phyloP scores from a whole-genome alignment of 2,113 vertebrate genomes.

The Crypturellus undulatus region DNA sequence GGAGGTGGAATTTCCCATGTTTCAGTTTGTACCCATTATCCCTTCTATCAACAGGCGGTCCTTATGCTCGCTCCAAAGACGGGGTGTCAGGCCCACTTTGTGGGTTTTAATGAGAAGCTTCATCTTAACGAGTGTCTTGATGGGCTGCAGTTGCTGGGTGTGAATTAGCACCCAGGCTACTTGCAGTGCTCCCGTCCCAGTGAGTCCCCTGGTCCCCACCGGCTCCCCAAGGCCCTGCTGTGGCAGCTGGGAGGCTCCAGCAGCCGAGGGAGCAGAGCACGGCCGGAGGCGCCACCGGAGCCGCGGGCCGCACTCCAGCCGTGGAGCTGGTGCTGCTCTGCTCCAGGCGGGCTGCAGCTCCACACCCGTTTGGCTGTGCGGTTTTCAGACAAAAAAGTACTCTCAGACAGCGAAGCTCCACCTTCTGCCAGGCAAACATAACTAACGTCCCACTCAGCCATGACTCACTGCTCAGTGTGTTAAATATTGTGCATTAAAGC shows the following conservation, averaged over 20 bases:
- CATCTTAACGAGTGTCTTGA: neutral
- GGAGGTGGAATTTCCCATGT: too few species aligned
- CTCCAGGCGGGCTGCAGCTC: neutral
- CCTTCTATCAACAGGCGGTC: neutral
- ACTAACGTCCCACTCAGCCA: conserved; percentile 45
- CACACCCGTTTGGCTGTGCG: neutral
- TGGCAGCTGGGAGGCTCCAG: too few species aligned
- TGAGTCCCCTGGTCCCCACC: too few species aligned
- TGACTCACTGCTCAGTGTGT: conserved; percentile 39
- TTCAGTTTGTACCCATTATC: too few species aligned
- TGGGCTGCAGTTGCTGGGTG: neutral
- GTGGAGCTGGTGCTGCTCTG: neutral
- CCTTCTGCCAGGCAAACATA: neutral
- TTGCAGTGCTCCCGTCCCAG: neutral
- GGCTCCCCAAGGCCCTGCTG: too few species aligned
- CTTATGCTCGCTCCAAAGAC: neutral
- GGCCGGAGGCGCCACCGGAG: neutral
- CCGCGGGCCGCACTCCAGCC: neutral
- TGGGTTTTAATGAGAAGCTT: neutral
- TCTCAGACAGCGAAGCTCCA: conserved; percentile 3
- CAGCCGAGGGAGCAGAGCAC: neutral
- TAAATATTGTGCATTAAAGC: conserved; percentile 51
- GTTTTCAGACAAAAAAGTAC: neutral
- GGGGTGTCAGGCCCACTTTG: neutral
- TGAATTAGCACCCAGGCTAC: neutral